phyloP scores from a whole-genome alignment of 2,113 vertebrate species.

The Balaenoptera acutorostrata region DNA sequence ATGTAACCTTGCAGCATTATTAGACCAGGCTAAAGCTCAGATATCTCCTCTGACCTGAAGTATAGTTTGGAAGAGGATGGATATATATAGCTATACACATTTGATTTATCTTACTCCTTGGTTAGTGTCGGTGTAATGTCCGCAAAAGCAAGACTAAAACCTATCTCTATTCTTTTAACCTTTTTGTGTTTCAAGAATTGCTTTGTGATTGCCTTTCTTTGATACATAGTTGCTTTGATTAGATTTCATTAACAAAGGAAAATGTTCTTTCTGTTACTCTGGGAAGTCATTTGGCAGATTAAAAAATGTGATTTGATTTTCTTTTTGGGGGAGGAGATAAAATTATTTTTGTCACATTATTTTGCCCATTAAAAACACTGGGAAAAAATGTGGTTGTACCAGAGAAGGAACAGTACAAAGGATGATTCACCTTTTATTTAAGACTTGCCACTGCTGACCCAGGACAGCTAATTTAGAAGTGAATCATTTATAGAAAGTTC shows the following conservation, averaged over 20 bases:
- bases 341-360: slow-evolving; percentile 72
- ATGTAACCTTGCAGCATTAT: slow-evolving; percentile 45
- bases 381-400: slow-evolving; percentile 53
- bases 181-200: not conserved
- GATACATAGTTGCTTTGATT: not conserved
- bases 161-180: not conserved
- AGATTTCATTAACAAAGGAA: not conserved
- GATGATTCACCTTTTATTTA: slow-evolving; percentile 81
- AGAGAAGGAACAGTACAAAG: slow-evolving; percentile 62
- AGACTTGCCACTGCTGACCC: slow-evolving; percentile 70
- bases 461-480: slow-evolving; percentile 73
- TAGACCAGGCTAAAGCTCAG: slow-evolving; percentile 50
- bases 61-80: not conserved
- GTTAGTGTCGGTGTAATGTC: not conserved
- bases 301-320: slow-evolving; percentile 14
- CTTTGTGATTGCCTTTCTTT: slow-evolving; percentile 29
- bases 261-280: slow-evolving; percentile 25
- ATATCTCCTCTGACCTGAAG: not conserved
- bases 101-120: slow-evolving; percentile 31
- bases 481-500: slow-evolving; percentile 81
- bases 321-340: not conserved
- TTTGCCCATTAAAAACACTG: slow-evolving; percentile 61
- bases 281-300: slow-evolving; percentile 28
- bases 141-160: not conserved
- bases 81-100: not conserved